phyloP scores from a whole-genome alignment of 2,113 vertebrate genomes.

The Protobothrops mucrosquamatus region DNA sequence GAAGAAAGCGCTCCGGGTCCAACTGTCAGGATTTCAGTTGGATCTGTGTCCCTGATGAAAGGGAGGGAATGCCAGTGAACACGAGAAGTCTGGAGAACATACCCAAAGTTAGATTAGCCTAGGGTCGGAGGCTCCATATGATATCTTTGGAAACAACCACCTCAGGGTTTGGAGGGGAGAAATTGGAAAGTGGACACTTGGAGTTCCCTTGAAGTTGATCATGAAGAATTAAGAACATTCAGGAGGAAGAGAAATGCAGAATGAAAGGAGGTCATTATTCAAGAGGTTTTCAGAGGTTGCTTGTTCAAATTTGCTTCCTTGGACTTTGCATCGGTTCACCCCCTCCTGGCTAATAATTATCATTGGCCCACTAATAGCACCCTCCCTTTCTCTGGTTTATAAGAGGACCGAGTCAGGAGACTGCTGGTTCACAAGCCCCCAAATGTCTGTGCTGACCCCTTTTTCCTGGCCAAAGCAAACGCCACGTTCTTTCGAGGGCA shows the following conservation, averaged over 20 bases:
- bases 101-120: not conserved
- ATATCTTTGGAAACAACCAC: not conserved
- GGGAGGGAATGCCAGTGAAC: not conserved
- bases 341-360: constrained; percentile 1
- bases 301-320: not conserved
- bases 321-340: not conserved
- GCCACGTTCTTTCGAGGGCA: not conserved
- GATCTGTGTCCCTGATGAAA: not conserved
- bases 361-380: not conserved
- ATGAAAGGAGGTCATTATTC: constrained; percentile 19
- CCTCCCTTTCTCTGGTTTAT: not conserved
- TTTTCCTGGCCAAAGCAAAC: constrained; percentile 14
- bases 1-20: not conserved
- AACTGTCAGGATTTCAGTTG: constrained; percentile 21
- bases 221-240: too few species aligned
- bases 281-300: not conserved
- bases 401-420: not conserved
- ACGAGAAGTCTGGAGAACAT: not conserved
- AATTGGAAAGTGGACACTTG: not conserved
- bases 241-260: not conserved
- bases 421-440: not conserved
- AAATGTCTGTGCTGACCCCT: not conserved
- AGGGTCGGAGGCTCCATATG: not conserved
- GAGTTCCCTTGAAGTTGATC: not conserved
- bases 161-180: not conserved